A percentile compares a stretch with the other conserved stretches of the same genome.
Evolutionary conservation across 64 coral and sea anemone genomes (phyloP).

Genomic region (Dendrophyllia cribrosa): DNA sequence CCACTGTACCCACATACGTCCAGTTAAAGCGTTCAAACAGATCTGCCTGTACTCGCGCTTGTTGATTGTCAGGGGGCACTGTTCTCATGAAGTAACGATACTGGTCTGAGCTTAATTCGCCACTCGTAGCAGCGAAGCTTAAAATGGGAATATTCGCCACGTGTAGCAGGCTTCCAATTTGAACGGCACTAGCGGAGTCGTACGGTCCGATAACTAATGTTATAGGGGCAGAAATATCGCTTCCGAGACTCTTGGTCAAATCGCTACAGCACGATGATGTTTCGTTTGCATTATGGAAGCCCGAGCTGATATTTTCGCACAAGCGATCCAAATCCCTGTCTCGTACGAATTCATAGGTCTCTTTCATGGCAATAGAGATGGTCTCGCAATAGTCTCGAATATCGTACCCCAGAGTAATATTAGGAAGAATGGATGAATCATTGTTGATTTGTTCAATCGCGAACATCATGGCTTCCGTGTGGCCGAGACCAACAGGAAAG

Average conservation of each 20-base stretch:
- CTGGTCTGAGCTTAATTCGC: slow-evolving; percentile 16
- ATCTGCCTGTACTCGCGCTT: slow-evolving; percentile 39
- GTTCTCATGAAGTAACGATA: slow-evolving; percentile 42
- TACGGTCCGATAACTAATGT: slow-evolving; percentile 12
- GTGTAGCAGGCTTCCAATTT: slow-evolving; percentile 24
- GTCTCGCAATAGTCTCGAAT: slow-evolving; percentile 52
- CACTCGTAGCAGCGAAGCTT: slow-evolving; percentile 45
- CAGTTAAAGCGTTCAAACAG: slow-evolving; percentile 40
- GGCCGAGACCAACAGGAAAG: slow-evolving; percentile 37
- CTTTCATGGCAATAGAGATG: slow-evolving; percentile 20
- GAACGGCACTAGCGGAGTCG: slow-evolving; percentile 35
- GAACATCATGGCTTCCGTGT: slow-evolving; percentile 73
- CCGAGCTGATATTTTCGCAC: neutral
- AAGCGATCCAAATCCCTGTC: neutral
- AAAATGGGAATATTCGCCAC: slow-evolving; percentile 6
- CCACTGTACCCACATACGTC: slow-evolving; percentile 35
- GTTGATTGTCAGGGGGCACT: slow-evolving; percentile 27
- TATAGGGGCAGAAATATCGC: neutral
- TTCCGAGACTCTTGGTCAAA: neutral
- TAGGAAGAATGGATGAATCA: slow-evolving; percentile 25
- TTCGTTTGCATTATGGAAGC: neutral
- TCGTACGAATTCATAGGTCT: slow-evolving; percentile 1
- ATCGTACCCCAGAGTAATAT: slow-evolving; percentile 42
- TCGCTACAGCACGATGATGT: neutral
- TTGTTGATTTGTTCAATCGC: slow-evolving; percentile 72